These are phyloP conservation scores for rat (Rattus norvegicus) DNA, from an alignment of 2,113 vertebrate genomes.

Conservation along the genomic window DNA sequence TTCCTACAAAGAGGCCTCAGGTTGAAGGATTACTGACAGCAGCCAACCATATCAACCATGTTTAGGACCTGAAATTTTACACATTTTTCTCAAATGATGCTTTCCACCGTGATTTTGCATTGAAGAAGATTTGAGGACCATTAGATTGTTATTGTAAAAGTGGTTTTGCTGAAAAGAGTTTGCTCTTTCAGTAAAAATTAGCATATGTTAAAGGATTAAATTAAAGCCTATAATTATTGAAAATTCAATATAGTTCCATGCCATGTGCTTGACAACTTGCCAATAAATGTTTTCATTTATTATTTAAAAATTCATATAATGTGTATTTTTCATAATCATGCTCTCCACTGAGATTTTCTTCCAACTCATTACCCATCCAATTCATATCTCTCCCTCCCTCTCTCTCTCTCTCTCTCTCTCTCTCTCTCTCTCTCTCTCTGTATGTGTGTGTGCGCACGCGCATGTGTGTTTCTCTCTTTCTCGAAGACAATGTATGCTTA, in stretches of 20 bases:
- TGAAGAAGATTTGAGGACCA: neutral
- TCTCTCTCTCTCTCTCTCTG: neutral
- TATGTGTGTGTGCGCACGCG: no score
- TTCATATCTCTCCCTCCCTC: neutral
- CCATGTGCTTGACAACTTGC: neutral
- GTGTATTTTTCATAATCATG: neutral
- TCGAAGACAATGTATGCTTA: no score
- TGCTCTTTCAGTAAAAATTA: neutral
- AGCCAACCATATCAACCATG: neutral
- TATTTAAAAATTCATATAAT: neutral
- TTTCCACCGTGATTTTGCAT: neutral
- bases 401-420: neutral
- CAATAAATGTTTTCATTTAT: conserved; percentile 1
- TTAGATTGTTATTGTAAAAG: neutral
- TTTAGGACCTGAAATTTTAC: neutral
- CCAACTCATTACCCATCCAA: neutral
- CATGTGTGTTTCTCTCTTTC: neutral
- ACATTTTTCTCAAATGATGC: neutral
- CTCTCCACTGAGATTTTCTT: neutral
- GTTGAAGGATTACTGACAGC: neutral
- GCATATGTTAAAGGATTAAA: neutral
- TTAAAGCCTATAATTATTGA: neutral
- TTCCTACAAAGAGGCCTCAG: neutral
- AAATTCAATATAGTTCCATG: neutral
- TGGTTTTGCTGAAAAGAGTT: neutral